Evolutionary conservation across 23 tunicate species (phyloP), one percentile per base, ranked within the genome.

Genomic region (Halocynthia aurantium): DNA sequence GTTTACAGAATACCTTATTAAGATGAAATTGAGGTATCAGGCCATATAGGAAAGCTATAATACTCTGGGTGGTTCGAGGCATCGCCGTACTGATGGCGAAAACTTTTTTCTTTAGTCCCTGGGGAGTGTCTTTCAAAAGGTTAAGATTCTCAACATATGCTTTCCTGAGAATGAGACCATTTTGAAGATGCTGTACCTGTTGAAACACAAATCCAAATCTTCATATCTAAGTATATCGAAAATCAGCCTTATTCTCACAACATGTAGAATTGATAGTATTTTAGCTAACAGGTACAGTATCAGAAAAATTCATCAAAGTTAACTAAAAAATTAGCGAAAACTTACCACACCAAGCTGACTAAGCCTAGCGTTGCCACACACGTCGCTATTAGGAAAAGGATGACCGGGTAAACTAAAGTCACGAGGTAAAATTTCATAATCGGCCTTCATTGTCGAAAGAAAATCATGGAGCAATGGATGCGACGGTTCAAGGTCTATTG

Each of bases 171-270:
- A 75, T 55, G 17, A 58, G 52, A 10, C 96, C 96, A 76, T 80
- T 89, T 55, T 80, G 79, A 55, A 89, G 49, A 21, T 89, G 96
- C 51, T 89, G 96, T 49, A 84, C 50, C 96, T 89, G 69, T 8
- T 73, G 56, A 50, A 61, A 75, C 13, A 76, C 55, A 77, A 63
- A 44, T 31, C 44, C 1, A 31, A 31, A 31, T 31, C 44, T 31
- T 31, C 17, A 15, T 15, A 60, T 15, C n/a, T 2, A 60, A 15
- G 17, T 60, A 60, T 60, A 1, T 15, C 4, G 17, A 15, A 15
- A 15, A 60, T 15, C 31, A 17, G 31, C 22, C n/a, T 50, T 21
- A 12, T 13, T 17, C 71, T 5, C 5, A 5, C 71, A 44, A 5
- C 71, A 10, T 6, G 50, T 67, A 67, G 5, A 10, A 4, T 67